phyloP scores from a whole-genome alignment of 2,888 invertebrate species.

The Auanema sp. region DNA sequence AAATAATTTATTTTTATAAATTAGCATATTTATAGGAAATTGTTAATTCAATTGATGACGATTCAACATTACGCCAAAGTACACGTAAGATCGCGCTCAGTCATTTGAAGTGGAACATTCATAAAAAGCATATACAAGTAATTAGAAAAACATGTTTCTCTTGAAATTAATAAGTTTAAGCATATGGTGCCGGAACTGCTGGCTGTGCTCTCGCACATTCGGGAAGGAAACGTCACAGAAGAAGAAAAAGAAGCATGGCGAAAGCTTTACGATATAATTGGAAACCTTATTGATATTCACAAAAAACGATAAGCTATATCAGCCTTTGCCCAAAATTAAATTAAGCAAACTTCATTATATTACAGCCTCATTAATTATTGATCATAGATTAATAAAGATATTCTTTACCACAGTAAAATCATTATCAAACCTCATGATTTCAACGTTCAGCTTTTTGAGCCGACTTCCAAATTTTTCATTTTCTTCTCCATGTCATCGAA shows the following conservation, averaged over 20 bases:
- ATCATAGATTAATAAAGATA: too few relatives aligned
- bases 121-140: conserved; percentile 44
- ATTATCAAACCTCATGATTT: too few relatives aligned
- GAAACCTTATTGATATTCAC: conserved; percentile 45
- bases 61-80: conserved; percentile 27
- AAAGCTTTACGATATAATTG: conserved; percentile 52
- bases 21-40: conserved; percentile 29
- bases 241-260: conserved; percentile 47
- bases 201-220: conserved; percentile 28
- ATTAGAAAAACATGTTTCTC: neutral
- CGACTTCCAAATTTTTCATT: too few relatives aligned
- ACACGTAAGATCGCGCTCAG: conserved; percentile 40
- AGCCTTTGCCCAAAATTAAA: neutral
- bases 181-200: conserved; percentile 47
- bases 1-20: neutral
- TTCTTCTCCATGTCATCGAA: too few relatives aligned
- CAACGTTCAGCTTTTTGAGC: too few relatives aligned
- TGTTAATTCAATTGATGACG: conserved; percentile 37
- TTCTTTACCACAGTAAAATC: too few relatives aligned
- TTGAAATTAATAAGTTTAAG: conserved; percentile 22
- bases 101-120: conserved; percentile 47
- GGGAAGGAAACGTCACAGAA: conserved; percentile 26
- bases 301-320: conserved; percentile 10
- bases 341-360: neutral
- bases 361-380: neutral